A percentile compares a stretch with the other conserved stretches of the same genome.
Conservation (phyloP, 2,797 vertebrate species). For the Epinephelus malabaricus region DNA sequence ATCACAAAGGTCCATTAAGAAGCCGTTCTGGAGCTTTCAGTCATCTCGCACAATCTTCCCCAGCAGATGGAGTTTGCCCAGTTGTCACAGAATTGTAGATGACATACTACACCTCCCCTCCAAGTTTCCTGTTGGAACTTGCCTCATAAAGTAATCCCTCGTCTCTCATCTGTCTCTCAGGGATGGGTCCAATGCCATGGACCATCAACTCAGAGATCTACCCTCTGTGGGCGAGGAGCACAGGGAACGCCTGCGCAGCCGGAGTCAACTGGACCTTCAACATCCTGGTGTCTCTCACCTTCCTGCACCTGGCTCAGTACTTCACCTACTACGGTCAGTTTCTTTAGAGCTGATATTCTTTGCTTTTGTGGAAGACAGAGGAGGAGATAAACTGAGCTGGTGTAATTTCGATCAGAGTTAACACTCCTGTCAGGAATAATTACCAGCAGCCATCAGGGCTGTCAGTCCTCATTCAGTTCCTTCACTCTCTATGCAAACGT, state of each 20-base stretch:
- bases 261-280: slow-evolving; percentile 99
- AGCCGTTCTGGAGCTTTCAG: background rate
- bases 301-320: slow-evolving; percentile 95
- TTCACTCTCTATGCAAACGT: background rate
- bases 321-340: slow-evolving; percentile 96
- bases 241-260: slow-evolving; percentile 96
- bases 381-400: background rate
- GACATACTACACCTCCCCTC: background rate
- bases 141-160: background rate
- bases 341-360: background rate
- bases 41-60: background rate
- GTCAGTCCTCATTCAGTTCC: background rate
- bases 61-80: background rate
- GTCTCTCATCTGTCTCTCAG: slow-evolving; percentile 73
- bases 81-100: background rate
- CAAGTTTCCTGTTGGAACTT: background rate
- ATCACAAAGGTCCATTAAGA: background rate
- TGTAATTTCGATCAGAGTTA: slow-evolving; percentile 9
- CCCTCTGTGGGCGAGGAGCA: slow-evolving; percentile 98
- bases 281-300: slow-evolving; percentile 95
- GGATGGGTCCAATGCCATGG: slow-evolving; percentile 99
- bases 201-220: slow-evolving; percentile 99
- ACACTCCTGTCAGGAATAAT: slow-evolving; percentile 6
- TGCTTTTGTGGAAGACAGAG: background rate
- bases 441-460: background rate